Base-by-base conservation (phyloP, 92 coral and sea anemone species). In the Phymanthus crucifer region DNA sequence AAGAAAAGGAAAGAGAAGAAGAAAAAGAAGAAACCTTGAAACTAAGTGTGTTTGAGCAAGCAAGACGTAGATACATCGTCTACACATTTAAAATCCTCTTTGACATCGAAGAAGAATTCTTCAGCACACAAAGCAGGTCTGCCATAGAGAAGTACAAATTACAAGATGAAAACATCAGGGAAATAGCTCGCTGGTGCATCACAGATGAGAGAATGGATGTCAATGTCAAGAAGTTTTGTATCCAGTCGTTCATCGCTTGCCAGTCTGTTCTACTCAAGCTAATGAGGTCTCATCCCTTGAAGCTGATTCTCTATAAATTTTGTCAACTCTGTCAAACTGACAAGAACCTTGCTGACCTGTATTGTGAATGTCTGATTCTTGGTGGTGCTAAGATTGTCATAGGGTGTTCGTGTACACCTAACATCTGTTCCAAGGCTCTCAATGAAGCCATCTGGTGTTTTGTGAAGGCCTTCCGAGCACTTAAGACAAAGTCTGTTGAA, bases 111-210 rank as follows among this genome's bases (percentile, higher is more conserved):
- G 46, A 57, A 1, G 50, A 56, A 4, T 87, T 77, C 78, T 76
- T 77, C 66, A 78, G 87, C 57, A 78, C 74, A 40, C 43, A 73
- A 6, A 57, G 73, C 64, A 52, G 40, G 31, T 24, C 16, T 4
- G 84, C 91, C 64, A 64, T 87, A 18, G 40, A 57, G 23, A 74
- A 18, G 18, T 87, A 87, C 81, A 83, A 74, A 56, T 40, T 40
- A 27, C 80, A 81, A 48, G 79, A 71, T 31, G 72, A 47, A 32
- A 87, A 83, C 70, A 78, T 87, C 46, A 76, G 75, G 61, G 88
- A 87, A 82, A 66, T 87, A 23, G 65, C 80, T 40, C 26, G 71
- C 3, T 87, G 91, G 91, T 83, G 87, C 45, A 52, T 80, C 14
- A 67, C 72, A 14, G 91, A 72, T 19, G 45, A 32, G 31, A 70